Base-by-base conservation (phyloP, 2,113 vertebrate genomes). In the Melospiza melodia region DNA sequence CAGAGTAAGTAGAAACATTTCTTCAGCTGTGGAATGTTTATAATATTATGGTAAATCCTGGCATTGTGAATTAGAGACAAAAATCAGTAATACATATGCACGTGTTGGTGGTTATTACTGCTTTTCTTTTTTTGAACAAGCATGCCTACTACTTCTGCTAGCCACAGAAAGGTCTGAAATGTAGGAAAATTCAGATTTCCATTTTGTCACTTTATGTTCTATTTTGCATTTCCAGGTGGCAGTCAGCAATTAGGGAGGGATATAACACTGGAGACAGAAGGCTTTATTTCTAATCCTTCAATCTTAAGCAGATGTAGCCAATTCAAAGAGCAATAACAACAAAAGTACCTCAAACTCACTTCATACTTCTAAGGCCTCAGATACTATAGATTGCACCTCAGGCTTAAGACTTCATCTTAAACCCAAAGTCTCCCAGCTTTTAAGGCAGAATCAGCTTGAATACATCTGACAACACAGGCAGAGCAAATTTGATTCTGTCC, bases 61-160 rank as follows among this genome's bases (percentile, higher is more conserved):
- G 5, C 23, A 43, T 19, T 43, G 52, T 44, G 22, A 75, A 15
- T 49, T 77, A 86, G 59, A 87, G 76, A 84, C 10, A 74, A 54
- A n/a, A 5, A 4, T 67, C 28, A 65, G 28, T 3, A 69, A 90
- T 73, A 65, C 7, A 52, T 35, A 25, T 5, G 7, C 2, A 15
- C 0, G 0, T 8, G 2, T 10, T 20, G 10, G 13, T 8, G 18
- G 4, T 41, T 51, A 16, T 22, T 24, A 8, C 3, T 16, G 16
- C 6, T 69, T 83, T 28, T 21, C 7, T 59, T 41, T 68, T 67
- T 35, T 52, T 67, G 27, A 84, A 15, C 15, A 76, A 54, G 3
- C 5, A 20, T 12, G 9, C 3, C 2, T 67, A 25, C 35, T 82
- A 25, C 33, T 82, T 67, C 57, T 78, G 31, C 37, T 71, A 90